Base-by-base conservation (phyloP, 37 sponge, comb jelly and placozoan species). In the Spongia lamella region DNA sequence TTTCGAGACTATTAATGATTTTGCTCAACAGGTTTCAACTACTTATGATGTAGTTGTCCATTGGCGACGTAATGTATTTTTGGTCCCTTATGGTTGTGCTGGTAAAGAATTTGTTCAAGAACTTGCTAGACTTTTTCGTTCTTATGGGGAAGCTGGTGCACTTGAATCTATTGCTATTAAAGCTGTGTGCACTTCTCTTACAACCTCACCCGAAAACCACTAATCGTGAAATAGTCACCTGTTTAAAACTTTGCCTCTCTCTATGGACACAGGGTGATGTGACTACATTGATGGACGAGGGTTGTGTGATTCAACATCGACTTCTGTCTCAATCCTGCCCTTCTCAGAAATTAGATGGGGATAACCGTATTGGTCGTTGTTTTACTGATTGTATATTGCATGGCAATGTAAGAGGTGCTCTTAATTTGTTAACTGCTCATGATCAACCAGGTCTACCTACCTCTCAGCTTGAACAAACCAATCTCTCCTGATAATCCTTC, bases 391-490 rank as follows among this genome's bases (percentile, higher is more conserved):
- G 65, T 33, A 82, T 74, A 68, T 35, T 32, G 3, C 15, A 65
- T 57, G 83, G 83, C 13, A 82, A 82, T 16, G 82, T 81, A 3
- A 38, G 35, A 0, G 53, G 26, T 30, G 82, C 82, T 13, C 55
- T 81, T 56, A 70, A 43, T 31, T 72, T 63, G 5, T 65, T 72
- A 0, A 7, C 63, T 7, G 30, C n/a, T 38, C 57, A 58, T 24
- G 80, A 71, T 55, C 63, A 61, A 3, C 50, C 69, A 17, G 20
- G 63, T 5, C 71, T 79, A 13, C 63, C 68, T n/a, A 62, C 68
- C 33, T 35, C 67, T 1, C 24, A 67, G 35, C 79, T 68, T 31
- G 60, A 54, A 56, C 13, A 6, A 3, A 34, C 27, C n/a, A 15
- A 62, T 19, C 5, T 27, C 76, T 15, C 37, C 63, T 21, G 49